A percentile compares a stretch with the other conserved stretches of the same genome.
Conservation (phyloP, 2,113 vertebrate species). For the Spilogale gracilis region DNA sequence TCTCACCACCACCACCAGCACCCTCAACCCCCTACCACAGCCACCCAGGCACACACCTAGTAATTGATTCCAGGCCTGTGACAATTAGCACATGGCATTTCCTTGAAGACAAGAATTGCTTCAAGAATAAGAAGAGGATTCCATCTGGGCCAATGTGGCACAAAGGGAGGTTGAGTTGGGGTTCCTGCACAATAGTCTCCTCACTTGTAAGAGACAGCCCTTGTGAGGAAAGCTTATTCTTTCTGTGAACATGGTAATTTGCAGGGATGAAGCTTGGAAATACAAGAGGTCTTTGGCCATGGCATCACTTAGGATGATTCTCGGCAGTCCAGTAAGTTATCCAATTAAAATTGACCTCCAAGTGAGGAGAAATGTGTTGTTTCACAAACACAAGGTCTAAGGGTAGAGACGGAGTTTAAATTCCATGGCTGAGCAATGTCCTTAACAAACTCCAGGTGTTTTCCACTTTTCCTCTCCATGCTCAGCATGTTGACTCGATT, state of each 20-base stretch:
- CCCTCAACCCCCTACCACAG: not conserved
- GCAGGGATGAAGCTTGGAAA: not conserved
- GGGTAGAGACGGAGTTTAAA: not conserved
- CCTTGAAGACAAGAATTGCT: not conserved
- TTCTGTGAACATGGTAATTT: not conserved
- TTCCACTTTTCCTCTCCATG: not conserved
- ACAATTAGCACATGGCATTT: not conserved
- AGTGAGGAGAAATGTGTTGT: not conserved
- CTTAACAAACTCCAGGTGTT: not conserved
- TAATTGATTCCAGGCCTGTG: not conserved
- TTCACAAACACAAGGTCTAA: not conserved
- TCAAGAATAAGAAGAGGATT: slow-evolving; percentile 22
- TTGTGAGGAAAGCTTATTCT: not conserved
- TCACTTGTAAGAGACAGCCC: not conserved
- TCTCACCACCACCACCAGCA: not conserved
- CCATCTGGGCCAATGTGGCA: not conserved
- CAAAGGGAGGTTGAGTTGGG: not conserved
- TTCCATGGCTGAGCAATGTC: not conserved
- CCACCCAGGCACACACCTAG: not conserved
- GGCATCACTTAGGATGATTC: not conserved
- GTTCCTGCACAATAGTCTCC: not conserved
- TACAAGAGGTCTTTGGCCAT: not conserved
- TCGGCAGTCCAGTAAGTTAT: not conserved
- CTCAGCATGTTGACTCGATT: not conserved
- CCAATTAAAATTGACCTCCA: not conserved